phyloP scores from a whole-genome alignment of 1,140 invertebrate genomes.

The Diorhabda elongata region DNA sequence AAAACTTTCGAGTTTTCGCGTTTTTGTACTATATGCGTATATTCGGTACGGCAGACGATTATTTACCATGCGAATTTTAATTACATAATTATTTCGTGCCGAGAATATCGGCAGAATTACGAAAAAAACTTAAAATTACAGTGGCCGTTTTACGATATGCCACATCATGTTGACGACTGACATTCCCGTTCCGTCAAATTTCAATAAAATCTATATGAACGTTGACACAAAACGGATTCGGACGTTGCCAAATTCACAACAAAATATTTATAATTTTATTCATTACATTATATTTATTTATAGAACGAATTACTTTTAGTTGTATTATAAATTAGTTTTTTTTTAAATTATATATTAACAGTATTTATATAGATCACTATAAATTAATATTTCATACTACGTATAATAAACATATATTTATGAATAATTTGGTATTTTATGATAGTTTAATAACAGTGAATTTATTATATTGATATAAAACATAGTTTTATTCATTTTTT shows the following conservation, averaged over 20 bases:
- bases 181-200: constrained; percentile 23
- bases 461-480: too few species aligned
- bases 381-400: too few species aligned
- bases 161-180: constrained; percentile 50
- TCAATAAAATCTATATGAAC: background rate
- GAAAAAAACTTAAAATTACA: constrained; percentile 44
- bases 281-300: too few species aligned
- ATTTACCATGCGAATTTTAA: constrained; percentile 41
- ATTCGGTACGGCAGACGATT: constrained; percentile 39
- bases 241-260: constrained; percentile 16
- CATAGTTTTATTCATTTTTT: too few species aligned
- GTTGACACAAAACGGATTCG: constrained; percentile 15
- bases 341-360: too few species aligned
- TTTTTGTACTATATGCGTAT: constrained; percentile 36
- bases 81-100: constrained; percentile 44
- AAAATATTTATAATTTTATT: too few species aligned
- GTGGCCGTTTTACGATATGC: constrained; percentile 42
- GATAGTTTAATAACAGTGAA: too few species aligned
- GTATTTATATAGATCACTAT: too few species aligned
- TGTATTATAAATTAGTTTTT: too few species aligned
- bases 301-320: too few species aligned
- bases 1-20: constrained; percentile 29
- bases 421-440: too few species aligned
- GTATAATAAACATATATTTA: too few species aligned
- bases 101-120: constrained; percentile 41